Evolutionary conservation across 1,140 invertebrate genomes (phyloP).

Genomic region (Vollenhovia emeryi): DNA sequence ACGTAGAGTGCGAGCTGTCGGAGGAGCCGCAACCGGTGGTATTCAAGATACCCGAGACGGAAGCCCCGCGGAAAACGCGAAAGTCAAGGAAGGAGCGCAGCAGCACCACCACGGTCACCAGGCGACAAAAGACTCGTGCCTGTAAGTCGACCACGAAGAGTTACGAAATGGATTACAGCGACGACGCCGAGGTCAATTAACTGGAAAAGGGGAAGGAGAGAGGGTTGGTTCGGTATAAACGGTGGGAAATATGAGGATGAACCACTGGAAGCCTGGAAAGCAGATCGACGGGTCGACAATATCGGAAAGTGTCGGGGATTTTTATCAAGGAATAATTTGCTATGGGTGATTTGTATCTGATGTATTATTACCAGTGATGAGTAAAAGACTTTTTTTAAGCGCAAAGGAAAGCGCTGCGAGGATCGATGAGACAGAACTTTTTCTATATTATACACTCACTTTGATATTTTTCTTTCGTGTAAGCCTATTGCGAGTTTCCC

Average conservation of each 20-base stretch:
- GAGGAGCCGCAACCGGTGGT: constrained; percentile 14
- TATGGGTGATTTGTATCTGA: neutral
- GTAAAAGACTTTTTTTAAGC: neutral
- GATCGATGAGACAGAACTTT: constrained; percentile 19
- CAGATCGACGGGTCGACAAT: neutral
- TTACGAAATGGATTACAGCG: constrained; percentile 4
- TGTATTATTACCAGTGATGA: constrained; percentile 3
- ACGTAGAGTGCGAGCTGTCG: neutral
- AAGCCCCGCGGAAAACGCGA: constrained; percentile 38
- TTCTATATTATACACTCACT: neutral
- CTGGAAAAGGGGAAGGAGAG: neutral
- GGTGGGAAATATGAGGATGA: neutral
- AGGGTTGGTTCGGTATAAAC: neutral
- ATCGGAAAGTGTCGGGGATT: neutral
- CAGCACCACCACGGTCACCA: neutral
- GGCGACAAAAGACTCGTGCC: constrained; percentile 46
- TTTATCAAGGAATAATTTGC: neutral
- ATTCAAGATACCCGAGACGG: constrained; percentile 68
- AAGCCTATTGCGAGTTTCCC: neutral
- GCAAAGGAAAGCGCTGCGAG: neutral
- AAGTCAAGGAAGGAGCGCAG: constrained; percentile 54
- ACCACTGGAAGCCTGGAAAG: neutral
- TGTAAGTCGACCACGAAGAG: constrained; percentile 43
- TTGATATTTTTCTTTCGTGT: constrained; percentile 14
- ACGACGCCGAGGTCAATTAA: neutral